Evolutionary conservation across 1,140 invertebrate genomes (phyloP), one percentile per base, ranked within the genome.

Genomic region (Melanaphis sacchari): DNA sequence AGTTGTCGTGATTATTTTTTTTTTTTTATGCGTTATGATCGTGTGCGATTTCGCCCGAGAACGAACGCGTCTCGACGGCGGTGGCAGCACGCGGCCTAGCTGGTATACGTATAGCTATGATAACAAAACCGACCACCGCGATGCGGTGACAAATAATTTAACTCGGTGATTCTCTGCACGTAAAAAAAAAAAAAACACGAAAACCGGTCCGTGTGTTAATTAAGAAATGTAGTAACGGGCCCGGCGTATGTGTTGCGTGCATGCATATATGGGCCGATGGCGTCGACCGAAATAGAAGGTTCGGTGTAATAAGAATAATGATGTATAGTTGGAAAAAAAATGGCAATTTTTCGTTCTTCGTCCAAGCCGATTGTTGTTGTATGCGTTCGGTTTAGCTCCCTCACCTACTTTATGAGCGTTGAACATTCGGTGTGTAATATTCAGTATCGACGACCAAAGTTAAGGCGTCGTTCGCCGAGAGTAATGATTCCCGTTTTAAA

Each of bases 141-240:
- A 54, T 31, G 88, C 46, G 46, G 43, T 2, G 36, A 89, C 88
- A 54, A 89, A 88, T 84, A 84, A 31, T 89, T 52, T 89, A 46
- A 52, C 87, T 89, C 8, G 36, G 88, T 36, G 59, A 76, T 88
- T 88, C n/a, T 88, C 43, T 7, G 18, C 18, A 7, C 40, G 84
- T 85, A 43, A 31, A 41, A 84, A 84, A 22, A 84, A 22, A 38
- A 82, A 76, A 66, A 40, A 43, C 84, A 31, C 41, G 41, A 89
- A 89, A 89, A 89, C 88, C 88, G 88, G 88, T 89, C 36, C 22
- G 21, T 24, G 88, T 46, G 88, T 89, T 89, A 89, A 85, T 85
- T 85, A 85, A 85, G 84, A 85, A 85, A 52, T 38, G 87, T 89
- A 54, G 36, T 52, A 89, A 89, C 21, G 87, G n/a, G 22, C 43